Evolutionary conservation across 2,888 invertebrate species (phyloP), one percentile per base, ranked within the genome.

Genomic region (Marasmarcha lunaedactyla): DNA sequence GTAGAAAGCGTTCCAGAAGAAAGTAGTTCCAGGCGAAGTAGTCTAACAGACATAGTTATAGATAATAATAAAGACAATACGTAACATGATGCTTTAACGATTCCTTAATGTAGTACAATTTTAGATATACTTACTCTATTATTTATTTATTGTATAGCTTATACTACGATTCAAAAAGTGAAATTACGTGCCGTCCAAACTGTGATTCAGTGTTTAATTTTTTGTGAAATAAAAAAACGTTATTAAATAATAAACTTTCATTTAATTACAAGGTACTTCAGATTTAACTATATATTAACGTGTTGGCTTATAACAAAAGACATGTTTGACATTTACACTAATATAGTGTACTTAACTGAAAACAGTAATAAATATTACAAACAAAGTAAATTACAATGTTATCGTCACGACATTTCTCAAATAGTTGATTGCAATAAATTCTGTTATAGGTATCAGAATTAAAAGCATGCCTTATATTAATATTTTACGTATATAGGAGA

Each of bases 11-110:
- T 44, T 39, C 58, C 56, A 43, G 77, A 76, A 45, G 72, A 69
- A 37, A 57, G 52, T 41, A 61, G 57, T 51, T 71, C 72, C 2
- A 68, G 84, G 50, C 68, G 83, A 37, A 64, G 67, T 40, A 85
- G 85, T 55, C 57, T 85, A 46, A 84, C 79, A 34, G 85, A 85
- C 50, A 58, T 85, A 54, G 78, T 78, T 46, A 74, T 84, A 59
- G 85, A 85, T 44, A 81, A 65, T 54, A 68, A 73, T 50, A 78
- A 77, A 67, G 76, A 83, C 59, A 73, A 77, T 50, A 77, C 78
- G 66, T 81, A 73, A 66, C 53, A 45, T 44, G 47, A 61, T 70
- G 68, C 63, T 60, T 65, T 60, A 46, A 40, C 3, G 3, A 3
- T 20, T 20, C 20, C 7, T 7, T 20, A 20, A 20, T 7, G 7